Conservation (phyloP, 1,140 invertebrate species). For the Lepidurus arcticus region DNA sequence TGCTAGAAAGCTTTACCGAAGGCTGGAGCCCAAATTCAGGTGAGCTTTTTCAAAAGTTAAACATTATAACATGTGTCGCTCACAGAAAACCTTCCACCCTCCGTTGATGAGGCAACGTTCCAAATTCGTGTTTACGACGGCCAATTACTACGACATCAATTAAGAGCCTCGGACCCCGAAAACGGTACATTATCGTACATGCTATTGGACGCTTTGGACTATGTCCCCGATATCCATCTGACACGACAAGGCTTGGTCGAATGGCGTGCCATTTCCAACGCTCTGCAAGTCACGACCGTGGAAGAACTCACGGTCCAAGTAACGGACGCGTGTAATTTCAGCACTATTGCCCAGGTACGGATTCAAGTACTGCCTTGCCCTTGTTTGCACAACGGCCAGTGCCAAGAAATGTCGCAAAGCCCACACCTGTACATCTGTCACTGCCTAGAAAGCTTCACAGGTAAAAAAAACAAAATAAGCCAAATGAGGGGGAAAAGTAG, state of each 20-base stretch:
- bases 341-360: conserved; percentile 23
- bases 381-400: conserved; percentile 32
- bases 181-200: conserved; percentile 24
- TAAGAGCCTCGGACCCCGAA: conserved; percentile 30
- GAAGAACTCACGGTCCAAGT: conserved; percentile 29
- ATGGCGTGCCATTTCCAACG: conserved; percentile 34
- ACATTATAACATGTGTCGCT: not conserved
- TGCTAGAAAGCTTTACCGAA: conserved; percentile 12
- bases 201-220: conserved; percentile 28
- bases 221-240: conserved; percentile 28
- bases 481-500: too few relatives aligned
- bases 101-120: not conserved
- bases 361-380: conserved; percentile 34
- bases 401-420: not conserved
- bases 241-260: conserved; percentile 28
- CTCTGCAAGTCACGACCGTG: conserved; percentile 25
- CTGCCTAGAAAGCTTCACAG: conserved; percentile 27
- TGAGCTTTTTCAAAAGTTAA: conserved; percentile 23
- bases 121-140: conserved; percentile 32
- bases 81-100: conserved; percentile 26
- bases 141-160: conserved; percentile 28
- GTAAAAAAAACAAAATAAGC: not conserved
- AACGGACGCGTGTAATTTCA: conserved; percentile 31
- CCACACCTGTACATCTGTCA: not conserved
- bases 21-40: conserved; percentile 33